Evolutionary conservation across 2,888 invertebrate genomes (phyloP), one percentile per base, ranked within the genome.

Genomic region (Eristalinus sepulchralis): DNA sequence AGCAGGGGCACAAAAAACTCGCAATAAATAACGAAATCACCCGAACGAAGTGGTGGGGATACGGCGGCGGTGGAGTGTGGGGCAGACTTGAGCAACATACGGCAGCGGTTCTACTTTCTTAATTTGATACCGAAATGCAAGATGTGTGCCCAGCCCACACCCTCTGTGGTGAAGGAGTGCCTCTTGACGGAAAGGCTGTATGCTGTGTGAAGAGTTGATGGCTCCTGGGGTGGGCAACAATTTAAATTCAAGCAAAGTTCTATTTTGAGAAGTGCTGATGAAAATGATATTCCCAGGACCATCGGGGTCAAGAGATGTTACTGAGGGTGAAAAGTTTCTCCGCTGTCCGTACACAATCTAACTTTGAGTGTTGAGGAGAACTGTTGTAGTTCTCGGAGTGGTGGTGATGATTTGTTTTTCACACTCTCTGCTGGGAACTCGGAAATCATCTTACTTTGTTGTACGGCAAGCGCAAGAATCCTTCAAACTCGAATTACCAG

Each of bases 191-290:
- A 64, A 70, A 71, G 64, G n/a, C 39, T 78, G n/a, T 10, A 34
- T 1, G 11, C 6, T 8, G 24, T 17, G 24, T 24, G 64, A 53
- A 34, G 67, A 47, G 24, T 34, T 39, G 8, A 53, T 10, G n/a
- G 20, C 17, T 24, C 22, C 9, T 11, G 33, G 22, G 27, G 31
- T 59, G 8, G 31, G 24, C 57, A 59, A 27, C 81, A 59, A 73
- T 85, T 81, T 76, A 76, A 81, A 81, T 81, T 80, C 84, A 81
- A 57, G 59, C 59, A 64, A 85, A 81, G 68, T 81, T 85, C 53
- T 47, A 64, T 39, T 36, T 53, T 75, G 83, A 73, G 80, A 47
- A 80, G 62, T 76, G 71, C 80, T 71, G 71, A 80, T 81, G 76
- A 76, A 62, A 81, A 84, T 84, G 57, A 57, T 76, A 76, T 72